Conservation (phyloP, 2,797 vertebrate genomes). For the Myripristis jacobus region DNA sequence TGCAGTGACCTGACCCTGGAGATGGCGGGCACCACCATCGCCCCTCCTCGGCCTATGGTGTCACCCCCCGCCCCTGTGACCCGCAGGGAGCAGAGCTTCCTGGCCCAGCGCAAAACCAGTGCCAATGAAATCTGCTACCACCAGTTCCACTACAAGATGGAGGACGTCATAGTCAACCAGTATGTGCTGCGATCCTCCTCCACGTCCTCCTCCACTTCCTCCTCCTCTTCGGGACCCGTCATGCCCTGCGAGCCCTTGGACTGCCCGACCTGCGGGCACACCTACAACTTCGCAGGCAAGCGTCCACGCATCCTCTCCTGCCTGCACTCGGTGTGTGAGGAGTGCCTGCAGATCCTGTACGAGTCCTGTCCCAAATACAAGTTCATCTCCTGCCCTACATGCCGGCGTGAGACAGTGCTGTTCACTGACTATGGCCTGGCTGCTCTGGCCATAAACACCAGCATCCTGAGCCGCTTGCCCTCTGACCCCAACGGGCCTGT, state of each 20-base stretch:
- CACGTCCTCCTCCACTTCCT: conserved; percentile 80
- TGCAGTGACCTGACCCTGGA: conserved; percentile 93
- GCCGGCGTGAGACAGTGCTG: conserved; percentile 96
- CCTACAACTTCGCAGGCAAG: conserved; percentile 95
- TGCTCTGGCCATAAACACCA: conserved; percentile 97
- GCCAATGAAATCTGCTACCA: conserved; percentile 93
- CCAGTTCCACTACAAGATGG: conserved; percentile 96
- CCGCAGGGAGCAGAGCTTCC: conserved; percentile 86
- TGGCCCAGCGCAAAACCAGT: conserved; percentile 88
- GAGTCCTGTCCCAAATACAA: conserved; percentile 99
- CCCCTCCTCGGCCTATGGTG: conserved; percentile 78
- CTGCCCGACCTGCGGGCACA: conserved; percentile 97
- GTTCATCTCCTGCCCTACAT: conserved; percentile 99
- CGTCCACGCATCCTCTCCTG: conserved; percentile 97
- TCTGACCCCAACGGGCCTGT: conserved; percentile 89
- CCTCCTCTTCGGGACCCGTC: conserved; percentile 81
- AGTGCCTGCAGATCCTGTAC: conserved; percentile 98
- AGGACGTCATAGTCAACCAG: conserved; percentile 97
- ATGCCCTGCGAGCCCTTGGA: conserved; percentile 94
- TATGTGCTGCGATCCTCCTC: conserved; percentile 91
- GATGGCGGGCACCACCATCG: conserved; percentile 70
- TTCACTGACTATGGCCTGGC: conserved; percentile 99
- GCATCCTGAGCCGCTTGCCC: conserved; percentile 96
- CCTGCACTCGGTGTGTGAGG: conserved; percentile 98
- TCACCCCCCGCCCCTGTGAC: conserved; percentile 79